A percentile compares a stretch with the other conserved stretches of the same genome.
Evolutionary conservation across 2,113 vertebrate species (phyloP).

Genomic region (Myotis davidii): DNA sequence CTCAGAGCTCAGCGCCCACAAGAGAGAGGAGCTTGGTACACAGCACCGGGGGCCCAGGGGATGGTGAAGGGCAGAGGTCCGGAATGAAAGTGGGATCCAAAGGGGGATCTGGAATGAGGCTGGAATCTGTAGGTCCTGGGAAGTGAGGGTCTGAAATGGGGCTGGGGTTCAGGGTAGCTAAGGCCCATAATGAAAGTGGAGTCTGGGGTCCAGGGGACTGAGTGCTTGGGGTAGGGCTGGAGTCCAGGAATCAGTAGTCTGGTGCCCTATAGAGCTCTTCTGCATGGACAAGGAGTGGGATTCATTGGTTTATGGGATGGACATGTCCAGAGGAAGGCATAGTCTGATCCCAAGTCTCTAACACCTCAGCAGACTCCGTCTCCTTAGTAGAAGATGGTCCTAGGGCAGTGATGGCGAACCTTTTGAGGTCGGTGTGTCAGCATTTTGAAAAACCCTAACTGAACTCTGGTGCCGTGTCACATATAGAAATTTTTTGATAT

Average conservation of each 20-base stretch:
- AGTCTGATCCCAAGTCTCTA: background rate
- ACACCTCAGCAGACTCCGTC: background rate
- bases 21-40: background rate
- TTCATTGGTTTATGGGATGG: too few species aligned
- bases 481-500: too few species aligned
- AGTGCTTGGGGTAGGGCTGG: background rate
- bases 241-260: background rate
- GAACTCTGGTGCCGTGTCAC: too few species aligned
- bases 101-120: background rate
- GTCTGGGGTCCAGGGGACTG: background rate
- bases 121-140: too few species aligned
- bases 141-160: too few species aligned
- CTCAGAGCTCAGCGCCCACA: background rate
- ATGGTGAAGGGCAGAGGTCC: background rate
- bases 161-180: background rate
- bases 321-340: background rate
- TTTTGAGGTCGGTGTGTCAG: too few species aligned
- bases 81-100: background rate
- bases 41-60: fast-evolving
- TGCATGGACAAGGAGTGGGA: background rate
- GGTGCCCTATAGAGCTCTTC: fast-evolving
- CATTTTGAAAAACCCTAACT: too few species aligned
- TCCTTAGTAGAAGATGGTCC: background rate
- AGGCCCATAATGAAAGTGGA: background rate
- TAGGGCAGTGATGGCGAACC: too few species aligned